These are phyloP conservation scores for Pelobates cultripes DNA, from an alignment of 2,797 vertebrate species.

Conservation along the genomic window DNA sequence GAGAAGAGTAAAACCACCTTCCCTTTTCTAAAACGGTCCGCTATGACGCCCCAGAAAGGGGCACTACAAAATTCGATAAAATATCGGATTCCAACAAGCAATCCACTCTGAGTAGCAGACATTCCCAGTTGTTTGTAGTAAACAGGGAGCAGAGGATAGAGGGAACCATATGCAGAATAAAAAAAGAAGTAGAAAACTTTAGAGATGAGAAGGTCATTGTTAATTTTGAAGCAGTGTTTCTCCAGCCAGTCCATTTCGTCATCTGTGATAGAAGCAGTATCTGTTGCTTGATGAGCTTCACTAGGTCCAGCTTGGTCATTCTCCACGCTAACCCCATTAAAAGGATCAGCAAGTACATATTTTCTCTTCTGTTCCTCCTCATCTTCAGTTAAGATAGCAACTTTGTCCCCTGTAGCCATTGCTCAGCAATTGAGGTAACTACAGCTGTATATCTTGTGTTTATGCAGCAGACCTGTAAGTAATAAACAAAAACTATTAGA, in stretches of 20 bases:
- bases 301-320: conserved; percentile 61
- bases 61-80: conserved; percentile 99
- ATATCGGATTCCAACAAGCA: conserved; percentile 94
- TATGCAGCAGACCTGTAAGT: conserved; percentile 58
- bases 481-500: conserved; percentile 23
- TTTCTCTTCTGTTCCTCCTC: conserved; percentile 94
- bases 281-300: conserved; percentile 58
- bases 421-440: conserved; percentile 60
- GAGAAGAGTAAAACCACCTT: conserved; percentile 92
- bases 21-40: conserved; percentile 92
- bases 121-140: conserved; percentile 97
- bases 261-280: conserved; percentile 60
- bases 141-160: conserved; percentile 90
- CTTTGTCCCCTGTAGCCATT: conserved; percentile 92
- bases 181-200: conserved; percentile 99
- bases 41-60: conserved; percentile 96
- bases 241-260: conserved; percentile 83
- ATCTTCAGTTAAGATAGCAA: conserved; percentile 93
- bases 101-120: conserved; percentile 88
- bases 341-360: conserved; percentile 85
- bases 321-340: conserved; percentile 78
- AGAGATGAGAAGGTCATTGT: conserved; percentile 89
- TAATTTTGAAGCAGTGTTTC: conserved; percentile 84
- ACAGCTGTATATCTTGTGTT: conserved; percentile 44
- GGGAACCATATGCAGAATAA: conserved; percentile 94